Evolutionary conservation across 2,113 vertebrate genomes (phyloP), one percentile per base, ranked within the genome.

Genomic region (Megaceryle maxima): DNA sequence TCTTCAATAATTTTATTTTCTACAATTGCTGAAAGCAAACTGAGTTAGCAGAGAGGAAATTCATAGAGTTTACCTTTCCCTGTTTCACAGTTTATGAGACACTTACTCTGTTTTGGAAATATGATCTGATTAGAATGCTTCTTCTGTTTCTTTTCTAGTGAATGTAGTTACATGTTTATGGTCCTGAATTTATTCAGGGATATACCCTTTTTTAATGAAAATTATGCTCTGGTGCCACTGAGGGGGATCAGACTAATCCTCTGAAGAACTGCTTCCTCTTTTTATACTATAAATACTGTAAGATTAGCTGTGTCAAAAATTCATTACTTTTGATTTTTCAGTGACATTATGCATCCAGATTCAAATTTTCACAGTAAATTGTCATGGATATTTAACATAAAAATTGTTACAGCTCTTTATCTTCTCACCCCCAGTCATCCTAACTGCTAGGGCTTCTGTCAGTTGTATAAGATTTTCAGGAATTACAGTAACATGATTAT

Each of bases 1-100:
- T 87, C 14, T 81, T 86, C 43, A 12, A n/a, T 77, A 83, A 44
- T 87, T 90, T 70, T 90, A 66, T 95, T 94, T 94, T 78, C 56
- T 93, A 48, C 12, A 7, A 22, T 70, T 82, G 39, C 48, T 94
- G 28, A 75, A 94, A 91, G 46, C 35, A 95, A 94, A 75, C 73
- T 76, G 43, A 11, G 14, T 87, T 88, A 92, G 31, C 57, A 68
- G 78, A 93, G 35, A 59, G 22, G 10, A 92, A 94, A 90, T 83
- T 74, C 3, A 63, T 39, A 35, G 62, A 76, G 33, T 95, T 81
- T 78, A 39, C 25, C 39, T 95, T 75, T 87, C 83, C 43, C 33
- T 5, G 3, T 79, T 91, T 92, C 46, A 82, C 31, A 75, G 77
- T 87, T 92, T 88, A 94, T 80, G 60, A 90, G 60, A 31, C 43